Base-by-base conservation (phyloP, 2,797 vertebrate genomes). In the Eulemur coronatus region DNA sequence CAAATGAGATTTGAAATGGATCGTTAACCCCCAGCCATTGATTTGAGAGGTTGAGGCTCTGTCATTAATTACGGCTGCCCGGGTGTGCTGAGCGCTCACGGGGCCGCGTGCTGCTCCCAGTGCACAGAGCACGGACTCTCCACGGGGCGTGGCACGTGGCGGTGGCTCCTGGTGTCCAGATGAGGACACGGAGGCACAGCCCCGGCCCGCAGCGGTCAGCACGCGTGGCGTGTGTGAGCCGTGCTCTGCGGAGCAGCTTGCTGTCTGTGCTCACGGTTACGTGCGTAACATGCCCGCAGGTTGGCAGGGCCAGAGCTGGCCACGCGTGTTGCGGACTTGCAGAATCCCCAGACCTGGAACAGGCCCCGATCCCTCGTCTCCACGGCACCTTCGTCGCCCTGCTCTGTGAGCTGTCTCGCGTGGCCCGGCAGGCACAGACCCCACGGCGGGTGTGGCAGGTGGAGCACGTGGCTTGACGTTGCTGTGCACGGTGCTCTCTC, bases 1-100 rank as follows among this genome's bases (percentile, higher is more conserved):
- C 82, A 90, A 41, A 72, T 84, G 48, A 38, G 22, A 91, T 82
- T 80, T 84, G 95, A 76, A 95, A 41, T n/a, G 79, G 57, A 55
- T 86, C 4, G 0, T 76, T 80, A 91, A 72, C 13, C 43, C 33
- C 67, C n/a, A 90, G 79, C 46, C 41, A 24, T 26, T 73, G 76
- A 75, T 57, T 52, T 78, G 10, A 33, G 59, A 18, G 38, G 22
- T 18, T 11, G 28, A 35, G 73, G 33, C 4, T 6, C 50, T 59
- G 5, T 55, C 75, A 4, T 35, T 82, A 13, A 33, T 82, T 14
- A 33, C 2, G 20, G 48, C 28, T 67, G 85, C 78, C 59, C 8
- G 0, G 63, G 38, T 69, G 52, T 50, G 28, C 24, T 10, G 18
- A 67, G 63, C 17, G 55, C 20, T 84, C 41, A 22, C 6, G 26